Conservation (phyloP, 2,113 vertebrate species). For the Pterocles gutturalis region DNA sequence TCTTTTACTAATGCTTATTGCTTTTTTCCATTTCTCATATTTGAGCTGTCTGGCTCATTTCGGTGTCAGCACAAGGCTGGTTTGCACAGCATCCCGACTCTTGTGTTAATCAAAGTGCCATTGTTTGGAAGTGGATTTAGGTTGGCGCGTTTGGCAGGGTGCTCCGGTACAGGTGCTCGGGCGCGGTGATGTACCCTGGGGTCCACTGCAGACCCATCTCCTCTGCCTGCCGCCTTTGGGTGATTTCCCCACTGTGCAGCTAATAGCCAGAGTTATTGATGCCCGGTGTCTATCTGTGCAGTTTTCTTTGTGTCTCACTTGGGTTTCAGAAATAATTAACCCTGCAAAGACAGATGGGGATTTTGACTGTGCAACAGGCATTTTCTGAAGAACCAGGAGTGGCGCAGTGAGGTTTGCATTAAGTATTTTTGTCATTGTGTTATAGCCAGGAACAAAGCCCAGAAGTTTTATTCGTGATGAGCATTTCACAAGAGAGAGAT, state of each 20-base stretch:
- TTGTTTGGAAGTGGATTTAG: not conserved
- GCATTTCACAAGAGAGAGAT: not conserved
- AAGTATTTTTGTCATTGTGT: not conserved
- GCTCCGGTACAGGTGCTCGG: not conserved
- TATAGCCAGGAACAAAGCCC: not conserved
- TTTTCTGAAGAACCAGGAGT: not conserved
- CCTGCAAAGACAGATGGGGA: not conserved
- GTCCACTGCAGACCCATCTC: not conserved
- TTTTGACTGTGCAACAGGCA: not conserved
- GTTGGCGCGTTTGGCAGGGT: not conserved
- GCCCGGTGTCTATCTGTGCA: not conserved
- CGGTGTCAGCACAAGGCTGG: not conserved
- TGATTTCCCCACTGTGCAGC: not conserved
- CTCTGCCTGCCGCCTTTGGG: not conserved
- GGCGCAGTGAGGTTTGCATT: not conserved
- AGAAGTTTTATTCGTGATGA: not conserved
- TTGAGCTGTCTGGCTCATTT: not conserved
- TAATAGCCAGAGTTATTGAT: not conserved
- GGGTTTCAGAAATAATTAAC: not conserved
- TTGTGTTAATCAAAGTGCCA: not conserved
- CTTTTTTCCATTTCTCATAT: not conserved
- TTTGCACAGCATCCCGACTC: not conserved
- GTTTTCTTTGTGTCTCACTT: not conserved
- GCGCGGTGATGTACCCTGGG: rapidly evolving
- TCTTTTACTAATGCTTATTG: not conserved